phyloP scores from a whole-genome alignment of 2,888 invertebrate species.

The Alviniconcha strummeri region DNA sequence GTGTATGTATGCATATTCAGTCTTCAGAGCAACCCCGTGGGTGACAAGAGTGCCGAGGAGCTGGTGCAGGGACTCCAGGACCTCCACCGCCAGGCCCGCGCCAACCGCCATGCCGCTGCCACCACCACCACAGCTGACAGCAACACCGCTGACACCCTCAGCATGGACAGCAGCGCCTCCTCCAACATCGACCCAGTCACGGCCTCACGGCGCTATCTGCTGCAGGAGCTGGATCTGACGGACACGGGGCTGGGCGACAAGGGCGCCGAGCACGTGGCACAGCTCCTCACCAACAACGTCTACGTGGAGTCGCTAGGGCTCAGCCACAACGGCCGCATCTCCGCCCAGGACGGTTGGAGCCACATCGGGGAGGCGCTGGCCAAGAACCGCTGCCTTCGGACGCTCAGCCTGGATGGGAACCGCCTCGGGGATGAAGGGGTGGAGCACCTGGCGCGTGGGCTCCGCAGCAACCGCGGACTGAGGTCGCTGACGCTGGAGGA shows the following conservation, averaged over 20 bases:
- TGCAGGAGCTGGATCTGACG: constrained; percentile 62
- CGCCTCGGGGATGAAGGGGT: constrained; percentile 62
- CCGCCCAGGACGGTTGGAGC: constrained; percentile 55
- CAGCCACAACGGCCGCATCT: constrained; percentile 55
- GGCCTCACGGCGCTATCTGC: constrained; percentile 6
- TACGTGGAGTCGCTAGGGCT: constrained; percentile 56
- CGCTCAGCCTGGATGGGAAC: constrained; percentile 64
- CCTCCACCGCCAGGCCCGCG: constrained; percentile 33
- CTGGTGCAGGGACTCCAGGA: constrained; percentile 50
- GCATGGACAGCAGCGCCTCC: constrained; percentile 28
- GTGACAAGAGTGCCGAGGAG: constrained; percentile 56
- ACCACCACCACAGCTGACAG: not conserved
- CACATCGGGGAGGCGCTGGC: constrained; percentile 58
- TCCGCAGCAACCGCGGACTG: constrained; percentile 57
- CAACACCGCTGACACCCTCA: constrained; percentile 9
- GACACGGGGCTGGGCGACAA: constrained; percentile 55
- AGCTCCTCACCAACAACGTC: constrained; percentile 53
- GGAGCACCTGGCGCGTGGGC: constrained; percentile 51
- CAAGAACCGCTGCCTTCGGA: constrained; percentile 52
- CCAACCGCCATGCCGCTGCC: constrained; percentile 6
- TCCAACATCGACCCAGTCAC: not conserved
- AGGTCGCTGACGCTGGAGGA: constrained; percentile 61
- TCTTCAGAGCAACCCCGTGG: constrained; percentile 61
- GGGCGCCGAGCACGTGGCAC: constrained; percentile 54
- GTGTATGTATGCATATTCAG: constrained; percentile 38